Conservation (phyloP, 2,113 vertebrate species). For the Hyperopisus bebe region DNA sequence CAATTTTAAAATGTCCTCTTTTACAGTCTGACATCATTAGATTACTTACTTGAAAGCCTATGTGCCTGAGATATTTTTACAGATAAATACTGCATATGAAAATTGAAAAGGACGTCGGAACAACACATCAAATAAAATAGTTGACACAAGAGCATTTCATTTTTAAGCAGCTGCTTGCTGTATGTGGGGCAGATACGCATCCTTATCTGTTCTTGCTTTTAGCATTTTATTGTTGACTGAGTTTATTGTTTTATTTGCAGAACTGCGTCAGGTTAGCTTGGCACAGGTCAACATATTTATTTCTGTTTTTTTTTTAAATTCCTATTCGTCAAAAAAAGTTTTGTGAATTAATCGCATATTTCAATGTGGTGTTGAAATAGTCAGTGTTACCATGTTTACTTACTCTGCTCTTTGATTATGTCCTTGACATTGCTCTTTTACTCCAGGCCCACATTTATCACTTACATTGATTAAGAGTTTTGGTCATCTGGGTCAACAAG, state of each 20-base stretch:
- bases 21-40: background rate
- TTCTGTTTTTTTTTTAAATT: background rate
- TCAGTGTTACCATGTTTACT: background rate
- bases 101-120: background rate
- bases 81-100: background rate
- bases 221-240: background rate
- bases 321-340: background rate
- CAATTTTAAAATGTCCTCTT: background rate
- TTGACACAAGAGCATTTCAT: background rate
- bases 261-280: background rate
- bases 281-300: background rate
- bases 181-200: background rate
- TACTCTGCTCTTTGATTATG: background rate
- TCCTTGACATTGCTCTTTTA: background rate
- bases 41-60: background rate
- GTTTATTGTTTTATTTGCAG: background rate
- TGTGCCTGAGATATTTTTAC: background rate
- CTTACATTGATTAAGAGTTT: constrained; percentile 10
- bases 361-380: background rate
- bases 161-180: background rate
- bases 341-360: background rate
- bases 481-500: constrained; percentile 41
- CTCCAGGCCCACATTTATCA: background rate
- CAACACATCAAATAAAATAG: background rate
- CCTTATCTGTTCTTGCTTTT: background rate